Percentiles rank a stretch among this genome's conserved stretches.
These are phyloP conservation scores for Bagarius yarrelli DNA, from an alignment of 2,113 vertebrate species.

Conservation along the genomic window DNA sequence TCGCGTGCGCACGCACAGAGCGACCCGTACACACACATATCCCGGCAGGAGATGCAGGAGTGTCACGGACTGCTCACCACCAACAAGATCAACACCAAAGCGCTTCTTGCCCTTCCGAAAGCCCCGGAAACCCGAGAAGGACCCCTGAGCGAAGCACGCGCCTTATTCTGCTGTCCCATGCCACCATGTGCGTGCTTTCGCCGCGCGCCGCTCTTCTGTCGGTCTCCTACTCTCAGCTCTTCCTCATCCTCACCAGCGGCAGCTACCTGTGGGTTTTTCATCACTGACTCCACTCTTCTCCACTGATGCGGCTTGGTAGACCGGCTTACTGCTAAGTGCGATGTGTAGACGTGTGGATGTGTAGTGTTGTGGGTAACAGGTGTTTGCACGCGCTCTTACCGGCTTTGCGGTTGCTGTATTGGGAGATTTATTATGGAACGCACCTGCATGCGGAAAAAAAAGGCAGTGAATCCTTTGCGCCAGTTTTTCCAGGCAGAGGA, in stretches of 20 bases:
- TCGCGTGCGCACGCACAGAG: conserved; percentile 66
- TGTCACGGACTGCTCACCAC: conserved; percentile 64
- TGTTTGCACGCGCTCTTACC: conserved; percentile 20
- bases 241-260: conserved; percentile 97
- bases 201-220: conserved; percentile 90
- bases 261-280: conserved; percentile 87
- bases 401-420: background rate
- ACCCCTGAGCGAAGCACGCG: background rate
- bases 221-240: conserved; percentile 94
- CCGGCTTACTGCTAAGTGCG: conserved; percentile 5
- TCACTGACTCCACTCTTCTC: conserved; percentile 21
- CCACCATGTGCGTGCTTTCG: conserved; percentile 89
- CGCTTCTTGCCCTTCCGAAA: conserved; percentile 43
- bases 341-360: background rate
- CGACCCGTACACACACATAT: conserved; percentile 67
- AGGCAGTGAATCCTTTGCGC: background rate
- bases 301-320: conserved; percentile 18
- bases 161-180: conserved; percentile 67
- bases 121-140: background rate
- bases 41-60: conserved; percentile 77
- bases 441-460: background rate
- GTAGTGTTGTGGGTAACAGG: conserved; percentile 20
- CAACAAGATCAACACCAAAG: conserved; percentile 49
- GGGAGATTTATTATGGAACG: conserved; percentile 14
- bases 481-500: background rate